A percentile compares a stretch with the other conserved stretches of the same genome.
Conservation (phyloP, 2,888 invertebrate genomes). For the Athetis lepigone region DNA sequence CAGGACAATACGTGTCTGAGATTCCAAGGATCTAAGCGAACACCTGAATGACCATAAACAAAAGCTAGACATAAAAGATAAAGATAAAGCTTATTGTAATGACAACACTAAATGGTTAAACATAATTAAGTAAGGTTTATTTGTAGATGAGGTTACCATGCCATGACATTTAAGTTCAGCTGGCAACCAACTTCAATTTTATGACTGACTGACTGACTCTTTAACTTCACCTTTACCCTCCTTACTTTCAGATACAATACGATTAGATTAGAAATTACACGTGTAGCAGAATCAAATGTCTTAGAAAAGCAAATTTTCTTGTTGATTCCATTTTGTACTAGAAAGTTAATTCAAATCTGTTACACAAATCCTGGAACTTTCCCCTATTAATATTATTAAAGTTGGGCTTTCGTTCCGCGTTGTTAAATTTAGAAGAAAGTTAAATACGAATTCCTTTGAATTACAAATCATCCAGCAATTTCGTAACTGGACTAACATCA, state of each 20-base stretch:
- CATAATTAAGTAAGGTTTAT: too few species aligned
- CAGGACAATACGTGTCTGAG: slow-evolving; percentile 5
- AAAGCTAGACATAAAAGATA: too few species aligned
- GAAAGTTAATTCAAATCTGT: slow-evolving; percentile 27
- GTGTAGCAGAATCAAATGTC: slow-evolving; percentile 22
- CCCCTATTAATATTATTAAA: slow-evolving; percentile 9
- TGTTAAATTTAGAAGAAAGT: slow-evolving; percentile 5
- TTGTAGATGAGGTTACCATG: too few species aligned
- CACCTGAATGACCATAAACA: background rate
- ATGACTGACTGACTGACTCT: too few species aligned
- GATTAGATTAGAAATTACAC: too few species aligned
- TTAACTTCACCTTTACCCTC: too few species aligned
- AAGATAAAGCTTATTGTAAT: background rate
- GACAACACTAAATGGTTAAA: too few species aligned
- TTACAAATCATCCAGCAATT: slow-evolving; percentile 51
- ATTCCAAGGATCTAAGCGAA: slow-evolving; percentile 7
- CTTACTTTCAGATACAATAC: too few species aligned
- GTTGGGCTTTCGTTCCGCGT: slow-evolving; percentile 4
- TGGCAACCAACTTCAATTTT: too few species aligned
- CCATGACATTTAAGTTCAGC: too few species aligned
- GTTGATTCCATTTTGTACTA: slow-evolving; percentile 13
- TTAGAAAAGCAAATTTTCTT: slow-evolving; percentile 34
- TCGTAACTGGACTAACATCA: slow-evolving; percentile 39
- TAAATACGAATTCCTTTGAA: slow-evolving; percentile 16
- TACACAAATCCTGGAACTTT: slow-evolving; percentile 25